Evolutionary conservation across 2,888 invertebrate genomes (phyloP).

Genomic region (Spatulosminthurus flaviceps): DNA sequence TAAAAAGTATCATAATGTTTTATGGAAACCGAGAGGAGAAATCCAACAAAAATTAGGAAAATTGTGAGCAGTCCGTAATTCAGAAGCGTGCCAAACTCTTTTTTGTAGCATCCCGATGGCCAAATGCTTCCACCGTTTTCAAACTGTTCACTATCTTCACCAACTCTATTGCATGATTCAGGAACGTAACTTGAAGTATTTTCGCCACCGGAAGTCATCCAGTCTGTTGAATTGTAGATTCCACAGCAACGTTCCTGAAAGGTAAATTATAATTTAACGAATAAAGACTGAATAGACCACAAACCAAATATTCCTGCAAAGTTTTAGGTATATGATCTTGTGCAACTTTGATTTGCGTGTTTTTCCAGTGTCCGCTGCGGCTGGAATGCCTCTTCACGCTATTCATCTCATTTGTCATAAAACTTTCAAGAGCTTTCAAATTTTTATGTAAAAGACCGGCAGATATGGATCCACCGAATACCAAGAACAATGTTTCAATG

Average conservation of each 20-base stretch:
- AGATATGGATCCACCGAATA: neutral
- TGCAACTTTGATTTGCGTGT: neutral
- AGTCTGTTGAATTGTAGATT: neutral
- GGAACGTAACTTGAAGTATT: neutral
- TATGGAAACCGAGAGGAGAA: neutral
- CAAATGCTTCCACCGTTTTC: no score
- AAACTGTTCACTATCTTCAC: neutral
- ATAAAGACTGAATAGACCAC: neutral
- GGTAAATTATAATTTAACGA: neutral
- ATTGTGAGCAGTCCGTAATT: neutral
- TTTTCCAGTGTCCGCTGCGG: neutral
- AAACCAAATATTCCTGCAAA: neutral
- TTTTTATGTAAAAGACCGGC: neutral
- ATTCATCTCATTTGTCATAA: neutral
- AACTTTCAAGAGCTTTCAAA: neutral
- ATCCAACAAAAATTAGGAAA: neutral
- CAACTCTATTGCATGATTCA: neutral
- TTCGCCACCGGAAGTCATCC: neutral
- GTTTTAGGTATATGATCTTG: no score
- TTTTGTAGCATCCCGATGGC: neutral
- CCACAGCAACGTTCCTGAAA: neutral
- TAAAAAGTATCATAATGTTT: neutral
- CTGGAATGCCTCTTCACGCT: neutral
- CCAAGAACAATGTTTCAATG: neutral
- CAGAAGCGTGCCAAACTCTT: neutral